Evolutionary conservation across 2,797 vertebrate genomes (phyloP), one percentile per base, ranked within the genome.

Genomic region (Chanos chanos): DNA sequence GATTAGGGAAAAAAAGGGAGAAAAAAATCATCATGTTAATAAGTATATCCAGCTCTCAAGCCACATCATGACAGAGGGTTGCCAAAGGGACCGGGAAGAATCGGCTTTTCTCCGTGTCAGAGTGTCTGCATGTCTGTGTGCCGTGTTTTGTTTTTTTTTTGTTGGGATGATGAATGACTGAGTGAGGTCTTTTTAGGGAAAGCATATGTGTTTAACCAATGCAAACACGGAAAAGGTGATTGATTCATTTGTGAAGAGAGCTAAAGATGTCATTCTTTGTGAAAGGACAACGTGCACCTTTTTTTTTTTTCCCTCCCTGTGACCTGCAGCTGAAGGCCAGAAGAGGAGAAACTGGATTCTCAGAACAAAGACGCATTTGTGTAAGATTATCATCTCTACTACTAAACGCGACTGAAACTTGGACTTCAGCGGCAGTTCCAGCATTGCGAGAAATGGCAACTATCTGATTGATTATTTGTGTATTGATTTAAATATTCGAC

Each of bases 1-100:
- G 21, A 60, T 36, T 7, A 39, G 19, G 27, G 4, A 25, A 51
- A 13, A n/a, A n/a, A n/a, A n/a, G n/a, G n/a, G n/a, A n/a, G n/a
- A n/a, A n/a, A n/a, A n/a, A 61, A 62, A 56, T 2, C 18, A 51
- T 55, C 66, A 52, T 47, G 43, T 40, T 66, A 48, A 66, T 62
- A 24, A 61, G 34, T 44, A 12, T n/a, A 15, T 4, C 25, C 4
- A 4, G 7, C 31, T 19, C 43, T 10, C 48, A 39, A 15, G 19
- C 18, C 7, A 13, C 13, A 8, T 37, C 21, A 58, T 21, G n/a
- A 56, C 27, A 33, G 3, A 15, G 36, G 33, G 21, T 61, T 13
- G 8, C 59, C 49, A 33, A 43, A 61, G 51, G 27, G 49, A 71
- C 57, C 7, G 31, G 13, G 30, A 44, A 52, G 47, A 22, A 34